Evolutionary conservation across 1,140 invertebrate species (phyloP), one percentile per base, ranked within the genome.

Genomic region (Neomicropteryx cornuta): DNA sequence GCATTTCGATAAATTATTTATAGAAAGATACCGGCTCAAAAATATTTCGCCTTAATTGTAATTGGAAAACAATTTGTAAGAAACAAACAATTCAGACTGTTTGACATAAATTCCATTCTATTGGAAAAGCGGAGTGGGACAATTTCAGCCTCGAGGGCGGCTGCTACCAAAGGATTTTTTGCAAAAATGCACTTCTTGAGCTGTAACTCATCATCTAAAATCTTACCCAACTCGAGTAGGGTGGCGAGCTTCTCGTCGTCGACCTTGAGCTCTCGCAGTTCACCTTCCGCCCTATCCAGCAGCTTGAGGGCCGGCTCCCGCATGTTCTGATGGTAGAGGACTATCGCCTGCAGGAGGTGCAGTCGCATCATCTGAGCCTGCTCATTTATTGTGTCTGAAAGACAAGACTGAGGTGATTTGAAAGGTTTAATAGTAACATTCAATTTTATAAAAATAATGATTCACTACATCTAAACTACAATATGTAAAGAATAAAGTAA

Each of bases 341-440:
- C 73, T 35, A 87, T 77, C 1, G 78, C 85, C 62, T 87, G 82
- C 13, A 88, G 62, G 20, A 87, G 56, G 58, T 87, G 80, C 6
- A 88, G 65, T 3, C 83, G 72, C 70, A 85, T 75, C 36, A 86
- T 71, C 11, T 87, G 54, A 2, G 77, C 81, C 14, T 75, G 65
- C 53, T 86, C 83, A 42, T 77, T 79, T 4, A 75, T 79, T 79
- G 50, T n/a, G n/a, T n/a, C n/a, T n/a, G n/a, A n/a, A n/a, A n/a
- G n/a, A n/a, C n/a, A n/a, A n/a, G 55, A 55, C 16, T 39, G 41
- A 21, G 28, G 18, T 16, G 18, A 5, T 32, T 5, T 18, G 5
- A n/a, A n/a, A n/a, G n/a, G n/a, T n/a, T n/a, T n/a, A n/a, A n/a
- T n/a, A n/a, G n/a, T n/a, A n/a, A n/a, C n/a, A n/a, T n/a, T n/a